These are phyloP conservation scores for Aporophyla lueneburgensis DNA, from an alignment of 2,888 invertebrate species.

Conservation along the genomic window DNA sequence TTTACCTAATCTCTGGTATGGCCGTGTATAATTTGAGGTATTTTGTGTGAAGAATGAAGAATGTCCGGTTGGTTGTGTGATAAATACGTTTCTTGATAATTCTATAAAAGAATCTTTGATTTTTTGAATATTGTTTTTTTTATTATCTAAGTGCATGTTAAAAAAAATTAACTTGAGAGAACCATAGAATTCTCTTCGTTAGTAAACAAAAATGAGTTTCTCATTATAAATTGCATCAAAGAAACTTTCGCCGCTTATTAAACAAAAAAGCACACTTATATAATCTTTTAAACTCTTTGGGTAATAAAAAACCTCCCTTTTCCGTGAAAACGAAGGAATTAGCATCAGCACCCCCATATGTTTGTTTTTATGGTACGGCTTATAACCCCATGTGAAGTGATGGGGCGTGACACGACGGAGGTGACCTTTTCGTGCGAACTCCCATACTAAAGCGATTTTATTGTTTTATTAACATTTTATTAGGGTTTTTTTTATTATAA, in stretches of 20 bases:
- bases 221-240: neutral
- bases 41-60: conserved; percentile 45
- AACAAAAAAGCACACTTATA: neutral
- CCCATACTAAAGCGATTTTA: conserved; percentile 38
- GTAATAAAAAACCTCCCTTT: conserved; percentile 19
- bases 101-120: neutral
- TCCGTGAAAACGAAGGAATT: conserved; percentile 35
- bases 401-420: conserved; percentile 50
- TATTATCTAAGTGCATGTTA: neutral
- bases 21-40: conserved; percentile 49
- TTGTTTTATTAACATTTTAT: conserved; percentile 50
- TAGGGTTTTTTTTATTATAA: conserved; percentile 41
- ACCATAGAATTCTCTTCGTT: neutral
- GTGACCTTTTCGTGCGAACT: conserved; percentile 59
- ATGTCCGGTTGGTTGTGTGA: conserved; percentile 19
- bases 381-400: conserved; percentile 49
- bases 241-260: neutral
- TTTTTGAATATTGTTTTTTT: neutral
- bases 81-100: neutral
- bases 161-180: neutral
- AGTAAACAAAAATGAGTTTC: no score
- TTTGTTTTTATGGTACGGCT: conserved; percentile 49
- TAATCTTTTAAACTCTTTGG: conserved; percentile 34
- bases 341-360: conserved; percentile 32
- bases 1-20: conserved; percentile 29